Evolutionary conservation across 1,140 invertebrate species (phyloP), one percentile per base, ranked within the genome.

Genomic region (Drosophila lini): DNA sequence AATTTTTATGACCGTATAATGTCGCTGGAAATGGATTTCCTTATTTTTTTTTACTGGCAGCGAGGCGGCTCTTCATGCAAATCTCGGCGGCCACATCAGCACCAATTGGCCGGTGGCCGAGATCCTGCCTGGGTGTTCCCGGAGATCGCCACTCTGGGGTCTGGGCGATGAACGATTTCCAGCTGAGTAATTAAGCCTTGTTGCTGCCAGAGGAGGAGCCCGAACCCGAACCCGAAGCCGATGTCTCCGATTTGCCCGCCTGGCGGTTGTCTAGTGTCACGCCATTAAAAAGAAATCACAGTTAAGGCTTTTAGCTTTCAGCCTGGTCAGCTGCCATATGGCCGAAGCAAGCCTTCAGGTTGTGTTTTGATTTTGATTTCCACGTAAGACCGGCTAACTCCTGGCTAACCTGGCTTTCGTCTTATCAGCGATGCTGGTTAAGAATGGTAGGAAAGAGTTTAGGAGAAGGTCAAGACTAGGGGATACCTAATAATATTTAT

Each of bases 271-370:
- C 84, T 88, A 88, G 84, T 88, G 84, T 88, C 84, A 88, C 84
- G 84, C 84, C 84, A 88, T 88, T 89, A 89, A 89, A 84, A 88
- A 62, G 83, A 88, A 88, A 88, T 83, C 84, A 88, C 80, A 89
- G 83, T 80, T 83, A 86, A 86, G 83, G 75, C 70, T 69, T 38
- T 34, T 58, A 48, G 48, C 32, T 36, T 36, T 36, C 1, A 50
- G 78, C 77, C 77, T 81, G 82, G 81, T 85, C 78, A 85, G 67
- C 71, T 68, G 78, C 60, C 73, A 80, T 79, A 67, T 76, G 64
- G 76, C 63, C 58, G 67, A 36, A 34, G 53, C 50, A 38, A 31
- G 48, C 22, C 44, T 61, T 25, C 28, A 8, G 25, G 67, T 25
- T 45, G 40, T 60, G 59, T 56, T 42, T 31, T 34, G 56, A 38